A percentile compares a stretch with the other conserved stretches of the same genome.
These are phyloP conservation scores for Scaptomyza parva DNA, from an alignment of 2,888 invertebrate genomes.

Conservation along the genomic window DNA sequence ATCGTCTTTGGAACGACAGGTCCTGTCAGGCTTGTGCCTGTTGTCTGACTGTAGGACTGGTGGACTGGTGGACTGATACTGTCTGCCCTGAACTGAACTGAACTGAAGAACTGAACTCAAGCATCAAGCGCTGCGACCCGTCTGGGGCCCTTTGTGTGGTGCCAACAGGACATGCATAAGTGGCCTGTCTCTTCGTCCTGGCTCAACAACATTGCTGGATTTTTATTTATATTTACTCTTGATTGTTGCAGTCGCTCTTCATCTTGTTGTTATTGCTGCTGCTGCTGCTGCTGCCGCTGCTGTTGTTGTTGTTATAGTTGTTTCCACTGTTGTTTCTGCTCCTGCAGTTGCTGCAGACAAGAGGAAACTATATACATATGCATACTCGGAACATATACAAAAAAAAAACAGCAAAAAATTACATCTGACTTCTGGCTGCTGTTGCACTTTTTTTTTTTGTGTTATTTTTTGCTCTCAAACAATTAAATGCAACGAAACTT, in stretches of 20 bases:
- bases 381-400: conserved; percentile 19
- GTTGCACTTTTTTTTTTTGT: conserved; percentile 45
- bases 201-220: conserved; percentile 57
- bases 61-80: no score
- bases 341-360: conserved; percentile 44
- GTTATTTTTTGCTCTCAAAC: conserved; percentile 46
- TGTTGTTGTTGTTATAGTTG: conserved; percentile 37
- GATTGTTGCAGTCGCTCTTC: conserved; percentile 66
- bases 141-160: conserved; percentile 52
- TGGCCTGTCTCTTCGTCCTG: conserved; percentile 69
- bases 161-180: conserved; percentile 77
- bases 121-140: conserved; percentile 19
- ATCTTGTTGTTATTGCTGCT: conserved; percentile 16
- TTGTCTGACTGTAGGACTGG: conserved; percentile 11
- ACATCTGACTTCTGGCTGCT: conserved; percentile 16
- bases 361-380: conserved; percentile 42
- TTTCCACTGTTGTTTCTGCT: conserved; percentile 25
- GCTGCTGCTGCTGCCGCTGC: conserved; percentile 45
- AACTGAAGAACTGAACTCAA: background rate
- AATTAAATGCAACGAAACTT: conserved; percentile 59
- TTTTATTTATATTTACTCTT: conserved; percentile 79
- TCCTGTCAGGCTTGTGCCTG: conserved; percentile 43
- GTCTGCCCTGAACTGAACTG: conserved; percentile 1
- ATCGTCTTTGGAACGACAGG: conserved; percentile 53
- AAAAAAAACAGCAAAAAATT: conserved; percentile 24